phyloP scores from a whole-genome alignment of 2,888 invertebrate species.

The Trachelus tabidus region DNA sequence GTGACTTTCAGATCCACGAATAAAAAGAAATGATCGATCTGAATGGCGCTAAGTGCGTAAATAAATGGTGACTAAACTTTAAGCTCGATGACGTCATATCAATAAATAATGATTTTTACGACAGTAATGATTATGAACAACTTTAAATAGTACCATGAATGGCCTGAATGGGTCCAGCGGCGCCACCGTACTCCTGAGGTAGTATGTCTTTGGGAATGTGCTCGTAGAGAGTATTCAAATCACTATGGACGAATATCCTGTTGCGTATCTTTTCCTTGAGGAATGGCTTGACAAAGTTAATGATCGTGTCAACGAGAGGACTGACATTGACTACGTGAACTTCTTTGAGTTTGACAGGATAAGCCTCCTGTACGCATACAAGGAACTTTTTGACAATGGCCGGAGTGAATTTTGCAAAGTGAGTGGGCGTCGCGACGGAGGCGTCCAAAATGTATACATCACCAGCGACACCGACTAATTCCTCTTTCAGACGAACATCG shows the following conservation, averaged over 20 bases:
- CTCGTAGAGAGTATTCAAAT: conserved; percentile 80
- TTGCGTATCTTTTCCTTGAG: conserved; percentile 88
- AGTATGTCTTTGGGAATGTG: conserved; percentile 83
- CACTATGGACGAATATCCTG: conserved; percentile 83
- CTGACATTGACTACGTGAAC: conserved; percentile 88
- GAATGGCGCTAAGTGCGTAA: background rate
- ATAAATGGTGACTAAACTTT: background rate
- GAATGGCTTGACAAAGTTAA: conserved; percentile 87
- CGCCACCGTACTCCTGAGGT: conserved; percentile 86
- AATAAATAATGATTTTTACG: background rate
- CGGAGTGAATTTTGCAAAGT: conserved; percentile 88
- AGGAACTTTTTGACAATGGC: conserved; percentile 85
- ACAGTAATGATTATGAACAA: conserved; percentile 6
- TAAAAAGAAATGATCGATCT: background rate
- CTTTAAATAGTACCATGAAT: conserved; percentile 72
- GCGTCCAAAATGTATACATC: conserved; percentile 87
- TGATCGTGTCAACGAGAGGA: conserved; percentile 85
- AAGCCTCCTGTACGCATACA: conserved; percentile 87
- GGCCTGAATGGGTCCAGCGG: conserved; percentile 77
- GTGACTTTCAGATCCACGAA: background rate
- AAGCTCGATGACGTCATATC: background rate
- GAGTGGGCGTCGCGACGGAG: conserved; percentile 79
- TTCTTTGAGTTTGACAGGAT: conserved; percentile 88
- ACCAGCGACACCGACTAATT: conserved; percentile 84
- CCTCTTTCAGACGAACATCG: conserved; percentile 81